Evolutionary conservation across 2,888 invertebrate species (phyloP), one percentile per base, ranked within the genome.

Genomic region (Caenorhabditis imperialis): DNA sequence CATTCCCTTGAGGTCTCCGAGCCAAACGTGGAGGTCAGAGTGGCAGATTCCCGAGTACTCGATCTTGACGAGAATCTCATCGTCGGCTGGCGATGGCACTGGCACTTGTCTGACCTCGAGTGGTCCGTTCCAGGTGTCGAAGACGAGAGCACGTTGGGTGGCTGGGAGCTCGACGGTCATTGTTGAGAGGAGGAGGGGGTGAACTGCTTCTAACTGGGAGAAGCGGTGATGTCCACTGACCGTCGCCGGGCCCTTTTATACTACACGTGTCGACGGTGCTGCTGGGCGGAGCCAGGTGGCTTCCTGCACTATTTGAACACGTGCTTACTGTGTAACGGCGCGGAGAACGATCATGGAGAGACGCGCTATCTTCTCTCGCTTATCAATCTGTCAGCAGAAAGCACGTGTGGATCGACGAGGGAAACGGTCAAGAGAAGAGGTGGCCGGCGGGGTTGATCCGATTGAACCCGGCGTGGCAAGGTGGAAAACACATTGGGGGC

Each of bases 41-140:
- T 81, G 80, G 61, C 81, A 81, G 25, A 81, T 79, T 51, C 79
- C 79, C 42, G 79, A 75, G 42, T 75, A 79, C 25, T 65, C 60
- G 48, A 79, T 74, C 20, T 73, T 75, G 54, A 79, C 71, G 16
- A 79, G 63, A 16, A 79, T 45, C 55, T 79, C 79, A 63, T 79
- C 79, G 38, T 74, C 72, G 14, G 50, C 70, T 22, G 77, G 77
- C 30, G 53, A 23, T 25, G 79, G 79, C 6, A 79, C 70, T 38
- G 75, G 75, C 20, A 77, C 53, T 48, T 78, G 55, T 27, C 57
- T 47, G 40, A 77, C 67, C 40, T 70, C 57, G 6, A 74, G 62
- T 40, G 74, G 74, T 42, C 61, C 74, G 38, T 74, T 74, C 53
- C 53, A 74, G 23, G 57, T 61, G 22, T 77, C 71, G 62, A 71